Evolutionary conservation across 2,888 invertebrate genomes (phyloP).

Genomic region (Chrysomela aeneicollis): DNA sequence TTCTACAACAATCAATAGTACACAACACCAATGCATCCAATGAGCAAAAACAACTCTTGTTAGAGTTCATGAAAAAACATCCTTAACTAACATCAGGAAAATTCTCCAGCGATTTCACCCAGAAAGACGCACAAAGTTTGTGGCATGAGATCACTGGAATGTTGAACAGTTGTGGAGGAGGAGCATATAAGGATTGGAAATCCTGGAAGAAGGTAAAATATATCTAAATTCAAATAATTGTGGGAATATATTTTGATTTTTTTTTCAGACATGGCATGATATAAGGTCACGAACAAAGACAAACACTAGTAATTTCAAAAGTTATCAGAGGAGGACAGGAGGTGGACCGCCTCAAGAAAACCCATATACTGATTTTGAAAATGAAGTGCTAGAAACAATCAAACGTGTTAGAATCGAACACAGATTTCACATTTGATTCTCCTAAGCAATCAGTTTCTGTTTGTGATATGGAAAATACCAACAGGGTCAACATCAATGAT

Average conservation of each 20-base stretch:
- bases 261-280: slow-evolving; percentile 24
- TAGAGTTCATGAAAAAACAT: slow-evolving; percentile 20
- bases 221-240: no score
- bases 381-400: slow-evolving; percentile 20
- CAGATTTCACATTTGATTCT: no score
- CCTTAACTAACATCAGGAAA: slow-evolving; percentile 15
- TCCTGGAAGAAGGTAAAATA: slow-evolving; percentile 25
- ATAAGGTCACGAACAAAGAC: slow-evolving; percentile 12
- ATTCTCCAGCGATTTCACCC: slow-evolving; percentile 16
- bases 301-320: neutral
- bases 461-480: no score
- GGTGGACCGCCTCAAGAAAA: slow-evolving; percentile 9
- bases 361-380: neutral
- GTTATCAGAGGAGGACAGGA: neutral
- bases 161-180: slow-evolving; percentile 17
- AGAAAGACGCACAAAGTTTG: slow-evolving; percentile 8
- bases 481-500: no score
- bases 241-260: no score
- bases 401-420: no score
- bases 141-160: slow-evolving; percentile 12
- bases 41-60: slow-evolving; percentile 11
- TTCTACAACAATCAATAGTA: no score
- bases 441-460: no score
- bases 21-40: slow-evolving; percentile 4
- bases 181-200: slow-evolving; percentile 22